phyloP scores from a whole-genome alignment of 2,888 invertebrate genomes.

The Calephelis perditalis region DNA sequence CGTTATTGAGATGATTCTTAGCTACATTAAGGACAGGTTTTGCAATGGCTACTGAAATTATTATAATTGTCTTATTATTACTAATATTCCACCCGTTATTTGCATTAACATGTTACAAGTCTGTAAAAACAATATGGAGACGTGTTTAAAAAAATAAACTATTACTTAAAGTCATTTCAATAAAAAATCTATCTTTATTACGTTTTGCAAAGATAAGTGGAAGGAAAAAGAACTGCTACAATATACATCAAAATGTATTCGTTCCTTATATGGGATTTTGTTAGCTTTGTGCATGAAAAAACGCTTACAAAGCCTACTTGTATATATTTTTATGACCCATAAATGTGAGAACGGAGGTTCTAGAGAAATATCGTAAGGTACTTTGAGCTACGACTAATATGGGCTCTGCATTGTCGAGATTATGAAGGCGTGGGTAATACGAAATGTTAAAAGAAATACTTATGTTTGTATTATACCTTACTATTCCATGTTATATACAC shows the following conservation, averaged over 20 bases:
- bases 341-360: neutral
- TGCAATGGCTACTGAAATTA: no score
- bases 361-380: neutral
- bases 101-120: no score
- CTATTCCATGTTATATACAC: no score
- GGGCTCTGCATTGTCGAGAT: slow-evolving; percentile 4
- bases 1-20: no score
- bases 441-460: slow-evolving; percentile 1
- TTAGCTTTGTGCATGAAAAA: slow-evolving; percentile 6
- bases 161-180: no score
- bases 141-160: no score
- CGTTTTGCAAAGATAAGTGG: neutral
- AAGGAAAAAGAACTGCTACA: neutral
- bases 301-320: neutral
- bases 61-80: no score
- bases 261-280: neutral
- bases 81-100: no score
- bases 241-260: neutral
- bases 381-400: slow-evolving; percentile 1
- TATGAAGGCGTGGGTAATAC: slow-evolving; percentile 14
- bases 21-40: no score
- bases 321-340: neutral
- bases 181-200: no score
- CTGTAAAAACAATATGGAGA: no score
- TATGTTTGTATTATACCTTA: no score